These are phyloP conservation scores for Megaceryle alcyon DNA, from an alignment of 2,797 vertebrate species.

Conservation along the genomic window DNA sequence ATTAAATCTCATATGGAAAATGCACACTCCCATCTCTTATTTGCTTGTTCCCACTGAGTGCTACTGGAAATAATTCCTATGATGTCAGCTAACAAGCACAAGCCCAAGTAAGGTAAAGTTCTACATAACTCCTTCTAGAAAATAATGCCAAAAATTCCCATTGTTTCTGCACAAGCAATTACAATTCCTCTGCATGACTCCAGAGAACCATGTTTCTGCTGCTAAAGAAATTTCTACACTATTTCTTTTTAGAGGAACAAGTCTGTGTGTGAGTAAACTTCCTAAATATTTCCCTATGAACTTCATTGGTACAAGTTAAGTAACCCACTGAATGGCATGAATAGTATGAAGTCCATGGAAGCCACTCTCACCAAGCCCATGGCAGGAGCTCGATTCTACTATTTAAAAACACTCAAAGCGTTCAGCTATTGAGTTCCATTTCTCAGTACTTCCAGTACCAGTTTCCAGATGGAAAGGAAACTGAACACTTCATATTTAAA, in stretches of 20 bases:
- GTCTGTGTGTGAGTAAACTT: not conserved
- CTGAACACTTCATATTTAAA: not conserved
- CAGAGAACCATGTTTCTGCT: not conserved
- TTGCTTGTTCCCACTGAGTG: not conserved
- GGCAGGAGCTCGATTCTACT: not conserved
- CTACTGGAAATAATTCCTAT: not conserved
- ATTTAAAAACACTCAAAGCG: not conserved
- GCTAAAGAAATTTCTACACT: not conserved
- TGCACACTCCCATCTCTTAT: not conserved
- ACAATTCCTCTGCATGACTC: not conserved
- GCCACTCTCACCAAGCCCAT: not conserved
- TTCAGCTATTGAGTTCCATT: not conserved
- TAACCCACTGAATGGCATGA: not conserved
- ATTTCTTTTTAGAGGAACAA: not conserved
- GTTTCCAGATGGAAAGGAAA: conserved; percentile 4
- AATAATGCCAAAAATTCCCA: not conserved
- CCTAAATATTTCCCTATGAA: not conserved
- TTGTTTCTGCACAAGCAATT: not conserved
- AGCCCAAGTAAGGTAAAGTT: not conserved
- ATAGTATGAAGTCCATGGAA: not conserved
- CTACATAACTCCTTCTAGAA: not conserved
- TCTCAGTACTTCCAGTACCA: not conserved
- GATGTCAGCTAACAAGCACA: not conserved
- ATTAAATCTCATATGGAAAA: not conserved
- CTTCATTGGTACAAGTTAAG: not conserved